Conservation (phyloP, 2,888 invertebrate genomes). For the Erynnis tages region DNA sequence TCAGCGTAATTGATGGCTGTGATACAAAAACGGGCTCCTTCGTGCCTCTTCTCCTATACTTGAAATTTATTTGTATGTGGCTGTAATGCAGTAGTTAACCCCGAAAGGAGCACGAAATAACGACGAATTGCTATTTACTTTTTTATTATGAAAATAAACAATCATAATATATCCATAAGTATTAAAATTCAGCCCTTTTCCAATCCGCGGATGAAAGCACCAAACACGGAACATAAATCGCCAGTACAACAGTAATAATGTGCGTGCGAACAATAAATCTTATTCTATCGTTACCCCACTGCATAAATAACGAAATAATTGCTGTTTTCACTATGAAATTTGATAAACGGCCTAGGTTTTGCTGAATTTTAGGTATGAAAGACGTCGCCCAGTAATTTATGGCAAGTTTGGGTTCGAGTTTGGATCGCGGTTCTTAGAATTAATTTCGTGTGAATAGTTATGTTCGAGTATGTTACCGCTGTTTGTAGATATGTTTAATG, state of each 20-base stretch:
- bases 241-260: slow-evolving; percentile 35
- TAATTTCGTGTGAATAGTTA: slow-evolving; percentile 9
- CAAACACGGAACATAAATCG: slow-evolving; percentile 23
- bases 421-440: slow-evolving; percentile 21
- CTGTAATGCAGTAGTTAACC: too few relatives aligned
- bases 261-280: slow-evolving; percentile 51
- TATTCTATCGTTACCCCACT: slow-evolving; percentile 49
- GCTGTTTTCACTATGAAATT: slow-evolving; percentile 53
- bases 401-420: slow-evolving; percentile 20
- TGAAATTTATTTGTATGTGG: too few relatives aligned
- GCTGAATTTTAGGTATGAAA: slow-evolving; percentile 51
- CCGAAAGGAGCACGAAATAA: too few relatives aligned
- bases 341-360: slow-evolving; percentile 68
- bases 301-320: slow-evolving; percentile 75
- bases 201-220: slow-evolving; percentile 16
- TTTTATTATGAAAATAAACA: neutral
- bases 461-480: neutral
- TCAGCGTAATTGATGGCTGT: too few relatives aligned
- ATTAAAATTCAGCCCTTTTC: neutral
- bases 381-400: slow-evolving; percentile 19
- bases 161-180: neutral
- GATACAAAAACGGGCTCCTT: too few relatives aligned
- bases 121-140: too few relatives aligned
- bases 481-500: neutral
- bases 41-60: too few relatives aligned